Evolutionary conservation across 2,888 invertebrate species (phyloP).

Genomic region (Brachyptera risi): DNA sequence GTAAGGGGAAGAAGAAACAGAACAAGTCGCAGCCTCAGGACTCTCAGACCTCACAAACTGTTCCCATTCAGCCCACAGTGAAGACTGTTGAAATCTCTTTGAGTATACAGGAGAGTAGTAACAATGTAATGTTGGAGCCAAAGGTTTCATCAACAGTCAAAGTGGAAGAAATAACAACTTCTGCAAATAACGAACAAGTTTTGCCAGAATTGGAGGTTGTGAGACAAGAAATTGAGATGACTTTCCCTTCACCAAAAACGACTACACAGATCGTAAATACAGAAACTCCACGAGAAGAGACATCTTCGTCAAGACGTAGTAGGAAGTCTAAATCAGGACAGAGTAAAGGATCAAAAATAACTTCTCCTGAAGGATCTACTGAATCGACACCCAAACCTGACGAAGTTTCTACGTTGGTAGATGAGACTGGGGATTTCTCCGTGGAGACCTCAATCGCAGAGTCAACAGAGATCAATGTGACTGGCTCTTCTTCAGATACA

Average conservation of each 20-base stretch:
- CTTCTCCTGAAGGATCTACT: slow-evolving; percentile 37
- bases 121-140: too few relatives aligned
- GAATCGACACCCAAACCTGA: too few relatives aligned
- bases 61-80: neutral
- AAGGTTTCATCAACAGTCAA: too few relatives aligned
- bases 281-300: slow-evolving; percentile 38
- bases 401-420: too few relatives aligned
- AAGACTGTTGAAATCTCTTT: slow-evolving; percentile 26
- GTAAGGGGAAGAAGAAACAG: neutral
- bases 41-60: too few relatives aligned
- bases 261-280: slow-evolving; percentile 45
- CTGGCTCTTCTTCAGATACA: slow-evolving; percentile 53
- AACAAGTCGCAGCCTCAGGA: neutral
- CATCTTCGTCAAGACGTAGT: slow-evolving; percentile 38
- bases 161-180: too few relatives aligned
- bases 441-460: slow-evolving; percentile 51
- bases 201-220: slow-evolving; percentile 35
- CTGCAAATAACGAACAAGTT: neutral
- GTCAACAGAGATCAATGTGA: slow-evolving; percentile 51
- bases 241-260: slow-evolving; percentile 38
- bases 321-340: slow-evolving; percentile 64
- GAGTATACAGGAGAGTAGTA: slow-evolving; percentile 17
- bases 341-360: slow-evolving; percentile 43
- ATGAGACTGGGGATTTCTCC: slow-evolving; percentile 41
- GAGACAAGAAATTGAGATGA: slow-evolving; percentile 40